Evolutionary conservation across 2,113 vertebrate species (phyloP), one percentile per base, ranked within the genome.

Genomic region (Aix galericulata): DNA sequence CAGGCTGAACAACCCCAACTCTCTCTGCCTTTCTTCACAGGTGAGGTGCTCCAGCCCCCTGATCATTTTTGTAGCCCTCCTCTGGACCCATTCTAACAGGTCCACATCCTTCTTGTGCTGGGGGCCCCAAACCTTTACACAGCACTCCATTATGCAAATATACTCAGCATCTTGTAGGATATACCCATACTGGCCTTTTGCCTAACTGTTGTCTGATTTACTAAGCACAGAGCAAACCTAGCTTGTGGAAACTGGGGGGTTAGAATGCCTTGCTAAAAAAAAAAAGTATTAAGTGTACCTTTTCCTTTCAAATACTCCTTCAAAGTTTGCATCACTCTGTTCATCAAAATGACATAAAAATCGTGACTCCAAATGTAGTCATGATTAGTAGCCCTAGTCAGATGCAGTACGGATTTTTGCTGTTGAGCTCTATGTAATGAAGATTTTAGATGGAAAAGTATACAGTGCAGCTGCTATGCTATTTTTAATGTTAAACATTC

Each of bases 111-210:
- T 48, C 46, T 48, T 48, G 46, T 48, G 20, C 20, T 48, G 46
- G 20, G 46, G 46, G 46, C 5, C 20, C 10, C 46, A 48, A 48
- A 48, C 46, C 20, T 48, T 48, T 48, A 48, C 20, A 21, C 20
- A 48, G 20, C 20, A 21, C 46, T 22, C 46, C 46, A 55, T 40
- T 29, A 87, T 14, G 50, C 8, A 38, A 74, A 38, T 36, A 55
- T 0, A 0, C 4, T 88, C 31, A 77, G 17, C 7, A 44, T 34
- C 60, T 88, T 38, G 1, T 15, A 63, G 64, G 17, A 42, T 25
- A 17, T 1, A 13, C 5, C 36, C n/a, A 20, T 0, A 9, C 8
- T 8, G 50, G 29, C 5, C 18, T 85, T 63, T 29, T 67, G 31
- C 27, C 26, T 1, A 5, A 73, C 21, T 82, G 34, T 40, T 32